These are phyloP conservation scores for Anticlea derivata DNA, from an alignment of 2,888 invertebrate genomes.

Conservation along the genomic window DNA sequence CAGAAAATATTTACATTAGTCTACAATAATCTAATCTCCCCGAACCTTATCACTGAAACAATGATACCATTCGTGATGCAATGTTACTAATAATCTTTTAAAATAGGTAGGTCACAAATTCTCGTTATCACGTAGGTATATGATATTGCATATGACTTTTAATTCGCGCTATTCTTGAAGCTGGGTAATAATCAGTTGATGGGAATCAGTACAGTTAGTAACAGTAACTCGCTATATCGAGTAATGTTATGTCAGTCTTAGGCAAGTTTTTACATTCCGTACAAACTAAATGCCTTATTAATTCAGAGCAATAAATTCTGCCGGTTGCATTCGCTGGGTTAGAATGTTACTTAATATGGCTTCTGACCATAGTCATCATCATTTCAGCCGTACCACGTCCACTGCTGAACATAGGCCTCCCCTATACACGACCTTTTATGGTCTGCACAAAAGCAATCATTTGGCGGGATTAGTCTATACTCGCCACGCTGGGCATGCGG, in stretches of 20 bases:
- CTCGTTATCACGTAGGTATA: no score
- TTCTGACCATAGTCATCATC: neutral
- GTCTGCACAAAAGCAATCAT: no score
- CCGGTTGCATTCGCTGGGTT: neutral
- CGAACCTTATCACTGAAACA: conserved; percentile 40
- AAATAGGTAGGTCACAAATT: conserved; percentile 10
- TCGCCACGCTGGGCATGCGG: no score
- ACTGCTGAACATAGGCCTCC: no score
- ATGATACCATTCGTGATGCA: conserved; percentile 36
- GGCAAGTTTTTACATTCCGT: conserved; percentile 15
- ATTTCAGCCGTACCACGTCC: no score
- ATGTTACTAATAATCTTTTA: conserved; percentile 6
- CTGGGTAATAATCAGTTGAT: conserved; percentile 5
- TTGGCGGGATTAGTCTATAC: no score
- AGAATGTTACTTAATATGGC: conserved; percentile 2
- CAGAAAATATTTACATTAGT: conserved; percentile 31
- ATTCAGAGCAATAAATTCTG: conserved; percentile 5
- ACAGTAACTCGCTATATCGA: conserved; percentile 4
- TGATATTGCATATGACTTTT: neutral
- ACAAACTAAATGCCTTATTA: conserved; percentile 3
- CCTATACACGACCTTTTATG: no score
- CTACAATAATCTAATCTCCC: conserved; percentile 41
- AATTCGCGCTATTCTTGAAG: neutral
- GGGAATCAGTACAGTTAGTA: conserved; percentile 11
- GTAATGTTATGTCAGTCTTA: conserved; percentile 15